These are phyloP conservation scores for Physella acuta DNA, from an alignment of 1,140 invertebrate genomes.

Conservation along the genomic window DNA sequence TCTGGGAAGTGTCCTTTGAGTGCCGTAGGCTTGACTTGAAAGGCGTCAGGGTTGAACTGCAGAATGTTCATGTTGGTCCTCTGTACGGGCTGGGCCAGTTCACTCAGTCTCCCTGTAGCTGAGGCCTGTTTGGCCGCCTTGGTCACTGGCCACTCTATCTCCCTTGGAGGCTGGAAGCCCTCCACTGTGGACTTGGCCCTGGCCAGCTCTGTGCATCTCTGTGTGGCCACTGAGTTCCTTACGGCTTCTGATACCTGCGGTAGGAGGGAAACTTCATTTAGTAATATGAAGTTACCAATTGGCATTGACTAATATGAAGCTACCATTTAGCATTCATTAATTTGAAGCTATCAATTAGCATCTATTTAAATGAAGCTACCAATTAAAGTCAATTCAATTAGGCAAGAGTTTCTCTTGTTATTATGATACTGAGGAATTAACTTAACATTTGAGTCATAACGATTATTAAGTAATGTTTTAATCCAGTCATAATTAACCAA, in stretches of 20 bases:
- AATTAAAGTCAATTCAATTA: too few species aligned
- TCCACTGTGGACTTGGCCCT: constrained; percentile 39
- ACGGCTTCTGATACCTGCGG: constrained; percentile 40
- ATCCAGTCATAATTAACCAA: too few species aligned
- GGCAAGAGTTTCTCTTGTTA: too few species aligned
- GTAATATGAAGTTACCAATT: too few species aligned
- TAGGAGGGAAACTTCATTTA: too few species aligned
- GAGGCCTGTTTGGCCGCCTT: constrained; percentile 42
- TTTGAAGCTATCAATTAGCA: too few species aligned
- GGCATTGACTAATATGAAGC: too few species aligned
- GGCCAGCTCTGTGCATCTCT: constrained; percentile 46
- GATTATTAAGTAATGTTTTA: too few species aligned
- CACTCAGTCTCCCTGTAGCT: constrained; percentile 39
- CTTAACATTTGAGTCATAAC: too few species aligned
- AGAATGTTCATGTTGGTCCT: constrained; percentile 51
- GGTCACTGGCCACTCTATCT: constrained; percentile 41
- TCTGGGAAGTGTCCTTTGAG: constrained; percentile 44
- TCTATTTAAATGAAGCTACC: too few species aligned
- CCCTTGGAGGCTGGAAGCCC: constrained; percentile 42
- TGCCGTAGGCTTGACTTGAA: constrained; percentile 46
- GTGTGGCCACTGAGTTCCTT: constrained; percentile 43
- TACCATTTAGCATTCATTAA: too few species aligned
- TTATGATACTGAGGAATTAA: too few species aligned
- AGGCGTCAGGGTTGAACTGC: constrained; percentile 55
- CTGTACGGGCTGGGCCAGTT: constrained; percentile 46